Conservation (phyloP, 2,113 vertebrate species). For the Aix galericulata region DNA sequence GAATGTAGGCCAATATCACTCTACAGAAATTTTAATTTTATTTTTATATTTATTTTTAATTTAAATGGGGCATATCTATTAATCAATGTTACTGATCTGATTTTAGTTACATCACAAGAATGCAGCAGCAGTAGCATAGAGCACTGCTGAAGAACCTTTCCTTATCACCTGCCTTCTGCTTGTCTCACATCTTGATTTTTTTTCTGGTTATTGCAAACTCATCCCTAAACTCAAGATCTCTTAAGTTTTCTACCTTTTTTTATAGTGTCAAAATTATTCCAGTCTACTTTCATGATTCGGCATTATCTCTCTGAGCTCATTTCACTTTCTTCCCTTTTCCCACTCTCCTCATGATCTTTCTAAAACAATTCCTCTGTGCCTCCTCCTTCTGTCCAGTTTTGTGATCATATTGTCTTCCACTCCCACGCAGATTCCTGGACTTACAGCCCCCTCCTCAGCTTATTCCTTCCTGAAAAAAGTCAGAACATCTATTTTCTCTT, state of each 20-base stretch:
- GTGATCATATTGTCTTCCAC: not conserved
- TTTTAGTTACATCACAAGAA: not conserved
- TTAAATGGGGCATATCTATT: not conserved
- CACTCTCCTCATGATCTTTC: not conserved
- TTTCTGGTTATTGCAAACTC: not conserved
- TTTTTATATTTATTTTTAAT: not conserved
- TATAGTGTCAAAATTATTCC: not conserved
- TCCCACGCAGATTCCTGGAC: not conserved
- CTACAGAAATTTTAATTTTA: not conserved
- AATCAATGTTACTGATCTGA: not conserved
- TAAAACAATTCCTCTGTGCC: not conserved
- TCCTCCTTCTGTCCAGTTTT: not conserved
- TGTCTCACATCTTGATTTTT: not conserved
- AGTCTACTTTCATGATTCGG: not conserved
- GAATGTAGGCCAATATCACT: not conserved
- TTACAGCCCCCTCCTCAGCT: not conserved
- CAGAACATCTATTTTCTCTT: not conserved
- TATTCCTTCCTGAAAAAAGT: not conserved
- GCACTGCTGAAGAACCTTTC: not conserved
- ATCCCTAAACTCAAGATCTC: not conserved
- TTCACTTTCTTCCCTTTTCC: accelerated
- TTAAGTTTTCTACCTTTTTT: not conserved
- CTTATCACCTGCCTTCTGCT: not conserved
- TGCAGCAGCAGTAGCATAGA: not conserved
- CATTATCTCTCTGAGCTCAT: not conserved